Conservation (phyloP, 2,113 vertebrate genomes). For the Salvelinus namaycush region DNA sequence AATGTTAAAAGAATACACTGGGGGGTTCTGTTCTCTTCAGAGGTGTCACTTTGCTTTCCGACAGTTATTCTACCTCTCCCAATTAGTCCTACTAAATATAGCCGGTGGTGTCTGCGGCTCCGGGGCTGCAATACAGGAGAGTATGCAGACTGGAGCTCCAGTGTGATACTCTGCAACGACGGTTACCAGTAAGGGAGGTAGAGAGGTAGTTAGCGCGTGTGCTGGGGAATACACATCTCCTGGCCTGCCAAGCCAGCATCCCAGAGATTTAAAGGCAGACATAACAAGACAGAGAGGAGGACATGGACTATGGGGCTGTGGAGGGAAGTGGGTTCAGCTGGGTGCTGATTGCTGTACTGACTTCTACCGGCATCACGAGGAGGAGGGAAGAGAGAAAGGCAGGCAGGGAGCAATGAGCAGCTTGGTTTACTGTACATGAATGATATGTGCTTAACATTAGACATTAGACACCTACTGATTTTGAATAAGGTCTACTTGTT, state of each 20-base stretch:
- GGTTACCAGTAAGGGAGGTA: constrained; percentile 38
- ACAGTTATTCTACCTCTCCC: constrained; percentile 51
- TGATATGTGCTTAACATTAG: too few species aligned
- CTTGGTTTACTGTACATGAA: too few species aligned
- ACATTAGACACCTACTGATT: too few species aligned
- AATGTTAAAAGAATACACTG: constrained; percentile 42
- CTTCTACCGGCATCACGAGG: constrained; percentile 29
- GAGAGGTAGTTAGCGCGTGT: constrained; percentile 46
- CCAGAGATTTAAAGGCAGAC: constrained; percentile 45
- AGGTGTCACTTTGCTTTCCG: constrained; percentile 48
- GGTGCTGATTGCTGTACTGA: constrained; percentile 41
- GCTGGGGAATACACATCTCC: constrained; percentile 57
- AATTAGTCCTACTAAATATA: constrained; percentile 62
- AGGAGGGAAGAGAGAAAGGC: constrained; percentile 6
- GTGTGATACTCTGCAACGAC: constrained; percentile 33
- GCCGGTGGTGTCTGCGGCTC: constrained; percentile 15
- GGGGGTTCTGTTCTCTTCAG: constrained; percentile 55
- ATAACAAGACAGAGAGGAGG: constrained; percentile 58
- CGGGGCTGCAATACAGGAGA: constrained; percentile 5
- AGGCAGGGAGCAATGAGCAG: not conserved
- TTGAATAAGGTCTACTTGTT: too few species aligned
- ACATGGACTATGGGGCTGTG: constrained; percentile 36
- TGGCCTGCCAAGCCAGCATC: constrained; percentile 56
- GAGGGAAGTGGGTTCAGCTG: constrained; percentile 29
- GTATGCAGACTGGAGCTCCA: not conserved